Evolutionary conservation across 1,140 invertebrate genomes (phyloP), one percentile per base, ranked within the genome.

Genomic region (Drosophila prosaltans): DNA sequence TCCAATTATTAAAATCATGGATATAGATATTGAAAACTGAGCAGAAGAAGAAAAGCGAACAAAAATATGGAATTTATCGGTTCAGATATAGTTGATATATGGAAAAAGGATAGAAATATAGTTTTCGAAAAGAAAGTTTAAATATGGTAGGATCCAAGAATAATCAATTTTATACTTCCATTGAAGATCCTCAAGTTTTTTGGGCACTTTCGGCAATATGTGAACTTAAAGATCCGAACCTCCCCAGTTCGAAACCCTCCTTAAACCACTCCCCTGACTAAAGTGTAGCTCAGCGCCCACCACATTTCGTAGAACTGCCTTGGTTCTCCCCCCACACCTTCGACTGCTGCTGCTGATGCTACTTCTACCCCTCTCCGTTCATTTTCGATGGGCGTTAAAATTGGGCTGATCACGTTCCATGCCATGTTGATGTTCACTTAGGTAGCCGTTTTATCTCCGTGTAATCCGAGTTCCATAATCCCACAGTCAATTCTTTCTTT

Each of bases 371-470:
- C 73, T 76, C 73, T 58, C 61, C 64, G 45, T 77, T 77, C 67
- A 67, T 66, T 89, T 81, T 76, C 74, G 77, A 91, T 89, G 89
- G 89, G 89, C 89, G 89, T 91, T 85, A 91, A 91, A 89, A 91
- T 90, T 91, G 89, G 89, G 89, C 81, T 90, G 89, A 90, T 91
- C 89, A 91, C 90, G 89, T 91, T 86, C 89, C 89, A 81, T 69
- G 81, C 81, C 78, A 51, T 51, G 45, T 51, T 51, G 45, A 51
- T 51, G 85, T 84, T 90, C 78, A 84, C 84, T 89, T 89, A 89
- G 84, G 84, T 89, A 89, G 84, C 85, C 81, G 78, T 79, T 90
- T 83, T 90, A 89, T 89, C 84, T 81, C 74, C 74, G 54, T 72
- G 80, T 89, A 89, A 88, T 89, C 84, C 85, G 69, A 76, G 58